Evolutionary conservation across 1,140 invertebrate species (phyloP).

Genomic region (Drusus annulatus): DNA sequence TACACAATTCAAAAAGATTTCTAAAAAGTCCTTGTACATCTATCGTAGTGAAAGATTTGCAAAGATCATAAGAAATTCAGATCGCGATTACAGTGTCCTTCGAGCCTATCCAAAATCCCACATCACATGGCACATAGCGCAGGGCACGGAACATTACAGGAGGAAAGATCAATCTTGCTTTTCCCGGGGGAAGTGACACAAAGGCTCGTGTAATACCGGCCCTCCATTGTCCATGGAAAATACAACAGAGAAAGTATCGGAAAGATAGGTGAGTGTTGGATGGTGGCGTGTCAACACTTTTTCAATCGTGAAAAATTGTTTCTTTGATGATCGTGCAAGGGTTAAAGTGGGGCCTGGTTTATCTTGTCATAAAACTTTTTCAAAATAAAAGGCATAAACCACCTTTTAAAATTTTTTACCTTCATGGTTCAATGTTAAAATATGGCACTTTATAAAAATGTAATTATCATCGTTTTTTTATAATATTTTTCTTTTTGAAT

Average conservation of each 20-base stretch:
- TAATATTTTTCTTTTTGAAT: too few species aligned
- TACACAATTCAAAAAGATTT: too few species aligned
- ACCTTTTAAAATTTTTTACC: too few species aligned
- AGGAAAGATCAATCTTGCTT: constrained; percentile 35
- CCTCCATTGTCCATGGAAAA: not conserved
- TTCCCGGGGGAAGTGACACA: constrained; percentile 33
- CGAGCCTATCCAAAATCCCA: not conserved
- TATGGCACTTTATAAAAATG: too few species aligned
- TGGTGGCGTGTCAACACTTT: constrained; percentile 15
- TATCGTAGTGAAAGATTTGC: not conserved
- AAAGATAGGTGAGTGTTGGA: not conserved
- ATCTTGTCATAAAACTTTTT: not conserved
- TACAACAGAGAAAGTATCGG: not conserved
- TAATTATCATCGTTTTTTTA: too few species aligned
- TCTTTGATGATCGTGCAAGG: not conserved
- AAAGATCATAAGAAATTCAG: constrained; percentile 33
- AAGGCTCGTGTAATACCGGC: constrained; percentile 6
- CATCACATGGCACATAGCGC: too few species aligned
- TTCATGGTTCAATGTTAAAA: too few species aligned
- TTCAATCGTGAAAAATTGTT: constrained; percentile 14
- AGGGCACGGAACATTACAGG: not conserved
- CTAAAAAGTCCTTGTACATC: too few species aligned
- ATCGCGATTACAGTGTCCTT: too few species aligned
- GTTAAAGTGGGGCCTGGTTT: not conserved
- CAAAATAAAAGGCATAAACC: too few species aligned